Evolutionary conservation across 2,888 invertebrate genomes (phyloP).

Genomic region (Eupelmus urozonus): DNA sequence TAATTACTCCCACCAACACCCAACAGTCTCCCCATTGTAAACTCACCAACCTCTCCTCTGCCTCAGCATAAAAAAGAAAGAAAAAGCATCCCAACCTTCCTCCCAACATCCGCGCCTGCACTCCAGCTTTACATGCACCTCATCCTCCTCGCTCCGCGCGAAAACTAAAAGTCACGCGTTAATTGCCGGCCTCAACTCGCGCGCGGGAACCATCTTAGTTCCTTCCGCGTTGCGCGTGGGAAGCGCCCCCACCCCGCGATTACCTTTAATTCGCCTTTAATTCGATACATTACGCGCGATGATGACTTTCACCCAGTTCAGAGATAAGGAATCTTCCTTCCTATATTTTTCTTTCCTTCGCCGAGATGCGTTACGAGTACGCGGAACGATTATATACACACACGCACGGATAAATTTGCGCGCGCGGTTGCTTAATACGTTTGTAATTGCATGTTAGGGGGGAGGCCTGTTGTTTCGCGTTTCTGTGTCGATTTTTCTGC

Average conservation of each 20-base stretch:
- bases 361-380: conserved; percentile 8
- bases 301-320: conserved; percentile 45
- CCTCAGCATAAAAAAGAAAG: not conserved
- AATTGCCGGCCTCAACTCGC: conserved; percentile 3
- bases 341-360: not conserved
- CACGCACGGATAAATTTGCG: conserved; percentile 21
- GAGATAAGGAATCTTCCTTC: conserved; percentile 28
- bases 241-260: conserved; percentile 9
- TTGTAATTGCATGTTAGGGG: not conserved
- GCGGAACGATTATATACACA: conserved; percentile 36
- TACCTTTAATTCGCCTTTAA: conserved; percentile 16
- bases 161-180: conserved; percentile 31
- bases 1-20: too few species aligned
- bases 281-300: conserved; percentile 12
- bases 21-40: too few species aligned
- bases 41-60: too few species aligned
- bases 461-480: not conserved
- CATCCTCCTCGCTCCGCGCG: not conserved
- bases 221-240: conserved; percentile 30
- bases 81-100: not conserved
- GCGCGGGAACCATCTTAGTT: not conserved
- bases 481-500: not conserved
- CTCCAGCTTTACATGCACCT: not conserved
- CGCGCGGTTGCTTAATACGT: conserved; percentile 44
- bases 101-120: too few species aligned